Evolutionary conservation across 2,113 vertebrate species (phyloP).

Genomic region (Pipa parva): DNA sequence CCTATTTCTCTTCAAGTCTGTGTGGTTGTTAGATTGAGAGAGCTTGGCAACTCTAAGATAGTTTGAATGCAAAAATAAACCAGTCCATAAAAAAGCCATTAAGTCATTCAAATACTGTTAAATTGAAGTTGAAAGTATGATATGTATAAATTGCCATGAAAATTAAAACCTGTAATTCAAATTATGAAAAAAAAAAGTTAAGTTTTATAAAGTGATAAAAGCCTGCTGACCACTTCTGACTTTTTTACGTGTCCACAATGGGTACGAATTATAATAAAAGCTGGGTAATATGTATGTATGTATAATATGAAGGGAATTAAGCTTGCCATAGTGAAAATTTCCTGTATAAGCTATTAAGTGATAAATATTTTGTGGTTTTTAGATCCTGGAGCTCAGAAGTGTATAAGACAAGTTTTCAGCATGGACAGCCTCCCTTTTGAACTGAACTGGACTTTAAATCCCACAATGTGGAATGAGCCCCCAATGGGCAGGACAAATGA

Average conservation of each 20-base stretch:
- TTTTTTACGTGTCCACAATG: no score
- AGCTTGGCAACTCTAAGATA: neutral
- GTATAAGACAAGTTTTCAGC: slow-evolving; percentile 48
- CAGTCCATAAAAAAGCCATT: no score
- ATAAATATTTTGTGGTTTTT: slow-evolving; percentile 29
- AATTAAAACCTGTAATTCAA: no score
- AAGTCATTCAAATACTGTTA: no score
- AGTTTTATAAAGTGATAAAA: no score
- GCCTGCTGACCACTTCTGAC: no score
- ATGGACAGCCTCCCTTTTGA: slow-evolving; percentile 44
- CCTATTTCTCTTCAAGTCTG: no score
- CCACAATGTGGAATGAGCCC: slow-evolving; percentile 45
- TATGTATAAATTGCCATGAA: no score
- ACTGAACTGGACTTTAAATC: slow-evolving; percentile 28
- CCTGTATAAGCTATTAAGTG: neutral
- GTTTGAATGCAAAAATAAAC: neutral
- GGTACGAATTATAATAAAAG: neutral
- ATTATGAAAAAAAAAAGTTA: no score
- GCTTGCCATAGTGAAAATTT: slow-evolving; percentile 7
- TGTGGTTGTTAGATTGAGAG: no score
- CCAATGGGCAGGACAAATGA: neutral
- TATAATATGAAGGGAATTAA: neutral
- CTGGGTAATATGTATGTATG: neutral
- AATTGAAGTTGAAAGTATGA: no score
- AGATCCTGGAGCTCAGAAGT: slow-evolving; percentile 47